These are phyloP conservation scores for Nothoprocta perdicaria DNA, from an alignment of 2,113 vertebrate genomes.

Conservation along the genomic window DNA sequence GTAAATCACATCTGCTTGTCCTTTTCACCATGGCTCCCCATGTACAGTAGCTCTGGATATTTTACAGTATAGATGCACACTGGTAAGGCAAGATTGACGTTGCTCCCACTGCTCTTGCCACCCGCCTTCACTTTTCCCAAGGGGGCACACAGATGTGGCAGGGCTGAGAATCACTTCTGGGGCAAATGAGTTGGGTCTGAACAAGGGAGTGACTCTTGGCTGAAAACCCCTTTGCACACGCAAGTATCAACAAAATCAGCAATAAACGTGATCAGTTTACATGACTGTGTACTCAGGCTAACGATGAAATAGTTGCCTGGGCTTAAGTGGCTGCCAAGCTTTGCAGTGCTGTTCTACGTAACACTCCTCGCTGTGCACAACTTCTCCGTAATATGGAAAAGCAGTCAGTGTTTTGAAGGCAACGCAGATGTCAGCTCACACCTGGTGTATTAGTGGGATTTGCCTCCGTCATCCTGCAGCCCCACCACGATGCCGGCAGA, in stretches of 20 bases:
- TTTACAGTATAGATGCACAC: slow-evolving; percentile 35
- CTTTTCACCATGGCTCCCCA: slow-evolving; percentile 25
- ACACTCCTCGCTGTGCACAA: background rate
- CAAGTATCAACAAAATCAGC: slow-evolving; percentile 71
- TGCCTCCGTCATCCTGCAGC: background rate
- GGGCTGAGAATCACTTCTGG: slow-evolving; percentile 65
- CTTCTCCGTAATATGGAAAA: background rate
- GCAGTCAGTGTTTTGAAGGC: background rate
- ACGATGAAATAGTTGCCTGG: slow-evolving; percentile 47
- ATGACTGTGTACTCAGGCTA: slow-evolving; percentile 53
- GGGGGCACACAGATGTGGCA: slow-evolving; percentile 58
- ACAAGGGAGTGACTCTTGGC: slow-evolving; percentile 66
- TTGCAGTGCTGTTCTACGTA: slow-evolving; percentile 24
- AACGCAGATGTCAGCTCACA: slow-evolving; percentile 50
- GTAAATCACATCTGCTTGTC: slow-evolving; percentile 72
- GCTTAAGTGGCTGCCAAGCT: slow-evolving; percentile 40
- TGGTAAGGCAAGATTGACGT: slow-evolving; percentile 56
- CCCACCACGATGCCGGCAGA: background rate
- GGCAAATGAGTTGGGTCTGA: slow-evolving; percentile 61
- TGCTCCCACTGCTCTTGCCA: slow-evolving; percentile 52
- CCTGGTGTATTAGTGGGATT: background rate
- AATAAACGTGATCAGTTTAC: slow-evolving; percentile 57
- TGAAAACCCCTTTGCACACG: slow-evolving; percentile 32
- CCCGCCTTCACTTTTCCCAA: slow-evolving; percentile 25
- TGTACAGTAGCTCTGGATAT: slow-evolving; percentile 54